Evolutionary conservation across 2,113 vertebrate genomes (phyloP).

Genomic region (Dipodomys stephensi): DNA sequence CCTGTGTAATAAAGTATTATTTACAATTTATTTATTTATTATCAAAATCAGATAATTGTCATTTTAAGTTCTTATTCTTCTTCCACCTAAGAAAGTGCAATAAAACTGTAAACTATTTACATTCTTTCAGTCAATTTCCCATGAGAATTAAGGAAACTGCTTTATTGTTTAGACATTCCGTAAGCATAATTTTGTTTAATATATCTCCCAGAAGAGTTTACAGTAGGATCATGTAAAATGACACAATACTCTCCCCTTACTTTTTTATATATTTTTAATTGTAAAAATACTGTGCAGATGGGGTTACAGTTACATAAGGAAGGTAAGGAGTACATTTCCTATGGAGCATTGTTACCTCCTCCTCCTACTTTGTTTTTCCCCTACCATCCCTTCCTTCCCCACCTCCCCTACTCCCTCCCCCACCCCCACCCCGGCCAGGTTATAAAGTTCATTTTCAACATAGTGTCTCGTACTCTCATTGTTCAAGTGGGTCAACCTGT

Average conservation of each 20-base stretch:
- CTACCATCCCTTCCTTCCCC: too few species aligned
- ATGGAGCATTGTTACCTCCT: too few species aligned
- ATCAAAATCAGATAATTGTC: slow-evolving; percentile 4
- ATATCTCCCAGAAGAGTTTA: neutral
- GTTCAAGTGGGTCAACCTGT: too few species aligned
- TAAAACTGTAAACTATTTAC: neutral
- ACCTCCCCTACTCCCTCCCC: too few species aligned
- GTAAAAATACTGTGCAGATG: too few species aligned
- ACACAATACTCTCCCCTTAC: rapidly evolving
- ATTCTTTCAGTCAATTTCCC: neutral
- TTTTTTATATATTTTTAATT: too few species aligned
- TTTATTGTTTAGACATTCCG: neutral
- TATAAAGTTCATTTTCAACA: too few species aligned
- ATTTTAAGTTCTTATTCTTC: neutral
- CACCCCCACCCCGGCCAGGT: too few species aligned
- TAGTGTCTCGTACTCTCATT: too few species aligned
- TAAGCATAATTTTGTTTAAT: neutral
- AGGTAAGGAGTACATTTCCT: too few species aligned
- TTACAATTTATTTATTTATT: slow-evolving; percentile 41
- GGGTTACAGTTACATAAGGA: too few species aligned
- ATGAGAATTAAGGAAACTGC: neutral
- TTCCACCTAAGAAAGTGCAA: slow-evolving; percentile 32
- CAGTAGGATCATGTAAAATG: neutral
- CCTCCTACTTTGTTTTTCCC: too few species aligned
- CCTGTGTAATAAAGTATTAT: neutral